A percentile compares a stretch with the other conserved stretches of the same genome.
Conservation (phyloP, 2,888 invertebrate species). For the Rhagonycha fulva region DNA sequence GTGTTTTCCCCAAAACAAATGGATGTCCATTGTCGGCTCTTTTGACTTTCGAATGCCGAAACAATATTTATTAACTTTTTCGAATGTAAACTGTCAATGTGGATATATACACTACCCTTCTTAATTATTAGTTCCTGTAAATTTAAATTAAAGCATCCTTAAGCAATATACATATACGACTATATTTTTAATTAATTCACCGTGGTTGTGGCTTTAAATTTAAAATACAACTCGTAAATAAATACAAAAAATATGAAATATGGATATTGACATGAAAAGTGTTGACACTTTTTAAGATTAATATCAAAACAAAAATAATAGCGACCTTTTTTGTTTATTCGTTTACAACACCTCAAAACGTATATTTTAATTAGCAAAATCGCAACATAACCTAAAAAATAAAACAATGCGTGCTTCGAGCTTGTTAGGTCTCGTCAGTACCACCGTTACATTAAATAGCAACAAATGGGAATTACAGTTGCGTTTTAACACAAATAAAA, state of each 20-base stretch:
- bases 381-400: not conserved
- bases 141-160: conserved; percentile 17
- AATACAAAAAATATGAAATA: not conserved
- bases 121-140: conserved; percentile 25
- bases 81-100: conserved; percentile 51
- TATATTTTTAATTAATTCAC: conserved; percentile 2
- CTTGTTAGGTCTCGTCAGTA: not conserved
- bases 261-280: conserved; percentile 2
- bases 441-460: not conserved
- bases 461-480: not conserved
- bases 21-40: conserved; percentile 52
- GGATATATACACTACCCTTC: conserved; percentile 50
- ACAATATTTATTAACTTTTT: conserved; percentile 54
- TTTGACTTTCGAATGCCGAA: conserved; percentile 52
- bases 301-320: not conserved
- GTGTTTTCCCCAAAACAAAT: conserved; percentile 57
- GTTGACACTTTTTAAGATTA: conserved; percentile 4
- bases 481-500: not conserved
- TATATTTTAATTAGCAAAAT: not conserved
- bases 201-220: not conserved
- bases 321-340: not conserved
- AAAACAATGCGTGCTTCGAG: not conserved
- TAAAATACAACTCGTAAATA: not conserved
- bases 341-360: not conserved
- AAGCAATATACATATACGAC: not conserved